Conservation (phyloP, 2,888 invertebrate genomes). For the Thymelicus acteon region DNA sequence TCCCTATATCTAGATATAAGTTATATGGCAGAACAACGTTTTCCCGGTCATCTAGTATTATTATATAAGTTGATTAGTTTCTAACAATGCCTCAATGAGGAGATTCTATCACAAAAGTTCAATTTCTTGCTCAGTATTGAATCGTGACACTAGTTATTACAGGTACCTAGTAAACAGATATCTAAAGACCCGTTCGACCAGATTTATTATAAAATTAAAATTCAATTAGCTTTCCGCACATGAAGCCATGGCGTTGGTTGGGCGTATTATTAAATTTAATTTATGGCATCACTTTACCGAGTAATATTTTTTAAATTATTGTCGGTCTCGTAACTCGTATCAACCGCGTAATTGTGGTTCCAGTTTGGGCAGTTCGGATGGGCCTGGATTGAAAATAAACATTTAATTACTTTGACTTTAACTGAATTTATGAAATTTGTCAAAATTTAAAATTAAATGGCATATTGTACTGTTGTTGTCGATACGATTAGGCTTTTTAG, state of each 20-base stretch:
- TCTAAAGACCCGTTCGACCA: constrained; percentile 70
- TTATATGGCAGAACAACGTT: no score
- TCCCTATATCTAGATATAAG: no score
- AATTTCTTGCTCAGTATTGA: neutral
- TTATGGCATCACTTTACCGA: constrained; percentile 81
- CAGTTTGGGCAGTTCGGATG: constrained; percentile 56
- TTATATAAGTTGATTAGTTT: neutral
- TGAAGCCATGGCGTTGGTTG: constrained; percentile 71
- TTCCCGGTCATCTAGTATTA: no score
- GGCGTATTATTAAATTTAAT: constrained; percentile 83
- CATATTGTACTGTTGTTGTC: neutral
- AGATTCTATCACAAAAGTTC: neutral
- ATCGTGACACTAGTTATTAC: constrained; percentile 8
- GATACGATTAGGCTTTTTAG: neutral
- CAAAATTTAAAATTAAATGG: neutral
- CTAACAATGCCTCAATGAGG: neutral
- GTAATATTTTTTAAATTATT: constrained; percentile 81
- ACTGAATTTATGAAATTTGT: neutral
- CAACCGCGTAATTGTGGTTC: constrained; percentile 64
- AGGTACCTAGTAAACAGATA: constrained; percentile 22
- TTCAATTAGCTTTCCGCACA: constrained; percentile 85
- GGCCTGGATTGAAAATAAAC: neutral
- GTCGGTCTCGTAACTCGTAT: constrained; percentile 59
- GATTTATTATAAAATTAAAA: constrained; percentile 84
- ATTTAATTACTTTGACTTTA: neutral